Conservation (phyloP, 2,888 invertebrate genomes). For the Rhagonycha lutea region DNA sequence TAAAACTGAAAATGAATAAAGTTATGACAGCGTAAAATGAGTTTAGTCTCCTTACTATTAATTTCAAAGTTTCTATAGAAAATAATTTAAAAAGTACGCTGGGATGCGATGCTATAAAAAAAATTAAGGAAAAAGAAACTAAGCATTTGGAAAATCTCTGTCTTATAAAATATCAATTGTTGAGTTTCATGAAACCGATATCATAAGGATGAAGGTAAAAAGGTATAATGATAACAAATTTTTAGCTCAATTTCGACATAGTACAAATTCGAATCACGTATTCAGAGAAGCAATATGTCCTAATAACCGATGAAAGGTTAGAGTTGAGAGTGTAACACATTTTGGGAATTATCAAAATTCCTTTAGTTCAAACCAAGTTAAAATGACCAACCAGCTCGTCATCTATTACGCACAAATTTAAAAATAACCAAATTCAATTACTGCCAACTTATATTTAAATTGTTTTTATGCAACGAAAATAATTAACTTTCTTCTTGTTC, state of each 20-base stretch:
- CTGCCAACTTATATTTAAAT: background rate
- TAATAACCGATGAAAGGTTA: conserved; percentile 34
- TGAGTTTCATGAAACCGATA: background rate
- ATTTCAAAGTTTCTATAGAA: background rate
- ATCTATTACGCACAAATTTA: background rate
- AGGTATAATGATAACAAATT: conserved; percentile 23
- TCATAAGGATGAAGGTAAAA: background rate
- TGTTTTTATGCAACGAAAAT: background rate
- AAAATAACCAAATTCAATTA: background rate
- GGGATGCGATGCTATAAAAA: background rate
- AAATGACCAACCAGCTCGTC: background rate
- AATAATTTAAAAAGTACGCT: background rate
- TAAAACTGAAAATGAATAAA: conserved; percentile 4
- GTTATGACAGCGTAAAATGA: conserved; percentile 1
- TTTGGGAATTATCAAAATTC: conserved; percentile 23
- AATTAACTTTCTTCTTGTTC: background rate
- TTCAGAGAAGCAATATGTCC: conserved; percentile 33
- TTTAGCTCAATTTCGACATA: conserved; percentile 13
- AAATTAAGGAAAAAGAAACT: background rate
- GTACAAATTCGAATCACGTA: conserved; percentile 31
- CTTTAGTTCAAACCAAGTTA: conserved; percentile 1
- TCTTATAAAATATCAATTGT: background rate
- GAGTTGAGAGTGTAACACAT: conserved; percentile 30
- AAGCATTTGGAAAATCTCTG: background rate
- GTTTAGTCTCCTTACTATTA: background rate